These are phyloP conservation scores for Epinotia bilunana DNA, from an alignment of 2,888 invertebrate genomes.

Conservation along the genomic window DNA sequence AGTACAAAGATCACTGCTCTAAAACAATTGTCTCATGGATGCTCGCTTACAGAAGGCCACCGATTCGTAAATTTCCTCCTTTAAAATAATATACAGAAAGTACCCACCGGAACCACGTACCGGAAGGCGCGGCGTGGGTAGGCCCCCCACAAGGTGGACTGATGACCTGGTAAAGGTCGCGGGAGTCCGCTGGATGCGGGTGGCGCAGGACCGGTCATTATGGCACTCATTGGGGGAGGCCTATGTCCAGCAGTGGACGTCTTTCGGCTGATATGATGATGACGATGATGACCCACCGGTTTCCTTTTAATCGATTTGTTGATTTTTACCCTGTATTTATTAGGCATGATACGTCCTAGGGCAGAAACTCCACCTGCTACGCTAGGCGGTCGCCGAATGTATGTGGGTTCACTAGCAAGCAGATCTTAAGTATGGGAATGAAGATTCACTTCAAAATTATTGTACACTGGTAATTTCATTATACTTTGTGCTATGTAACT, in stretches of 20 bases:
- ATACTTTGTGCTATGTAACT: constrained; percentile 43
- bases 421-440: not conserved
- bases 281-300: constrained; percentile 3
- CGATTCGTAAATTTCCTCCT: not conserved
- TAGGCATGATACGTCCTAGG: not conserved
- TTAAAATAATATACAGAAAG: not conserved
- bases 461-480: constrained; percentile 34
- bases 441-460: constrained; percentile 15
- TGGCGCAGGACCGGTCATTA: too few relatives aligned
- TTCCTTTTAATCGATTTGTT: not conserved
- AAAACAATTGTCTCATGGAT: constrained; percentile 26
- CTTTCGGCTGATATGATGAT: too few relatives aligned
- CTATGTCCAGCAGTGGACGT: too few relatives aligned
- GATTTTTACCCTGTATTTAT: not conserved
- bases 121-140: too few relatives aligned
- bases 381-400: not conserved
- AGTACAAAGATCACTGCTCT: constrained; percentile 67
- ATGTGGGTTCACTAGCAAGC: not conserved
- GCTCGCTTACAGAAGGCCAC: not conserved
- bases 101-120: too few relatives aligned
- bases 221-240: too few relatives aligned
- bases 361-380: not conserved
- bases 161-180: too few relatives aligned
- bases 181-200: too few relatives aligned
- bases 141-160: too few relatives aligned